Evolutionary conservation across 2,797 vertebrate species (phyloP).

Genomic region (Arremon aurantiirostris): DNA sequence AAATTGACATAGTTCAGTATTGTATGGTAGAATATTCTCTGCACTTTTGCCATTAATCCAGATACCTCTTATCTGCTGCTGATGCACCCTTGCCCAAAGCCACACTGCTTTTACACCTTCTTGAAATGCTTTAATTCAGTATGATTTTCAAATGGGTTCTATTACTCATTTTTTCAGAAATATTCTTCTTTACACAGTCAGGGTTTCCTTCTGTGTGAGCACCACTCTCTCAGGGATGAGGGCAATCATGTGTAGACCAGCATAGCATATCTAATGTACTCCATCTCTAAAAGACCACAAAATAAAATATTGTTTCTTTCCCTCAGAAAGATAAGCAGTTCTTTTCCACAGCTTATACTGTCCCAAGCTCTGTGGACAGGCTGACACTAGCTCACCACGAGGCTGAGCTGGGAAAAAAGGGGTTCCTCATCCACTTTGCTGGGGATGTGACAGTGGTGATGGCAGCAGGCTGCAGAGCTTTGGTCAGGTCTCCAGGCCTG

Average conservation of each 20-base stretch:
- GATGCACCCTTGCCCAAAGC: neutral
- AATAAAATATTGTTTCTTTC: neutral
- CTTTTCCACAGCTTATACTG: neutral
- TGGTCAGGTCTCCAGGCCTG: neutral
- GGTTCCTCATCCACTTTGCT: neutral
- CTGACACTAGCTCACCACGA: fast-evolving
- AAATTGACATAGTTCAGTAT: neutral
- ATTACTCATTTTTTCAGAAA: neutral
- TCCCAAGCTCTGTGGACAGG: neutral
- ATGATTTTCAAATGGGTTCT: neutral
- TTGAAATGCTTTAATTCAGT: neutral
- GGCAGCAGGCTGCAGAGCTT: neutral
- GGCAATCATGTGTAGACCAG: neutral
- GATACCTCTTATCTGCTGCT: neutral
- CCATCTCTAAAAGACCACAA: neutral
- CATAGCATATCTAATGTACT: neutral
- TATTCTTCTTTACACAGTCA: neutral
- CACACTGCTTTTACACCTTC: neutral
- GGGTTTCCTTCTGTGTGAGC: fast-evolving
- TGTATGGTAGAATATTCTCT: neutral
- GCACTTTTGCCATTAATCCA: neutral
- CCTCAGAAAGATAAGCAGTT: neutral
- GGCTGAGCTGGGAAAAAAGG: neutral
- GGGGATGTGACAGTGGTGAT: neutral
- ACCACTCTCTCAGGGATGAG: neutral